These are phyloP conservation scores for Exephanes ischioxanthus DNA, from an alignment of 2,888 invertebrate genomes.

Conservation along the genomic window DNA sequence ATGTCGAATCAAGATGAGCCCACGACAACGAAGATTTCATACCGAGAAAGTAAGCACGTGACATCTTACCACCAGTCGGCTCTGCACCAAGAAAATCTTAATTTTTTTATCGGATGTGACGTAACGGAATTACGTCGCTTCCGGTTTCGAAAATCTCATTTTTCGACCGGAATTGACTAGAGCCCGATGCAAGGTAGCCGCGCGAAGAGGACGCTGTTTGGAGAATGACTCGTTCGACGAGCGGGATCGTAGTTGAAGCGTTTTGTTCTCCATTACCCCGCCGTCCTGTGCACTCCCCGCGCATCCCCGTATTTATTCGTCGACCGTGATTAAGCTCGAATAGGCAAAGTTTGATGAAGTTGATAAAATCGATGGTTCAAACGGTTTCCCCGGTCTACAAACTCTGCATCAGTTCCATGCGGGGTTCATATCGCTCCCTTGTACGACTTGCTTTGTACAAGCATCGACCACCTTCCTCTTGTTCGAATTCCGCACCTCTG, in stretches of 20 bases:
- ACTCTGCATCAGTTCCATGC: not conserved
- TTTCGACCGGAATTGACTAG: not conserved
- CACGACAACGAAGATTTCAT: too few relatives aligned
- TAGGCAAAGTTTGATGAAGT: not conserved
- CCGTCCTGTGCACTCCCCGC: not conserved
- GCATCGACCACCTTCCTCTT: not conserved
- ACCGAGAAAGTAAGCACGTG: too few relatives aligned
- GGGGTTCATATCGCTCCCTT: not conserved
- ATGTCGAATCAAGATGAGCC: too few relatives aligned
- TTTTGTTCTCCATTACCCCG: not conserved
- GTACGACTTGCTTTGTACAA: not conserved
- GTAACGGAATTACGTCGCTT: not conserved
- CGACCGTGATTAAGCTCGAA: not conserved
- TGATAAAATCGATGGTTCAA: not conserved
- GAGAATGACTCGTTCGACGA: not conserved
- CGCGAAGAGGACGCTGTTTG: not conserved
- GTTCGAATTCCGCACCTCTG: not conserved
- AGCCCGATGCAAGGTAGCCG: not conserved
- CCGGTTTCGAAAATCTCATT: too few relatives aligned
- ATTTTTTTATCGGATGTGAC: not conserved
- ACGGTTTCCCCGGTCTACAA: not conserved
- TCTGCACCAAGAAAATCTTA: too few relatives aligned
- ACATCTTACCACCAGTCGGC: too few relatives aligned
- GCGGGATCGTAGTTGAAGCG: not conserved
- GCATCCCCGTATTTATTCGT: not conserved